phyloP scores from a whole-genome alignment of 2,797 vertebrate species.

The Streptopelia turtur region DNA sequence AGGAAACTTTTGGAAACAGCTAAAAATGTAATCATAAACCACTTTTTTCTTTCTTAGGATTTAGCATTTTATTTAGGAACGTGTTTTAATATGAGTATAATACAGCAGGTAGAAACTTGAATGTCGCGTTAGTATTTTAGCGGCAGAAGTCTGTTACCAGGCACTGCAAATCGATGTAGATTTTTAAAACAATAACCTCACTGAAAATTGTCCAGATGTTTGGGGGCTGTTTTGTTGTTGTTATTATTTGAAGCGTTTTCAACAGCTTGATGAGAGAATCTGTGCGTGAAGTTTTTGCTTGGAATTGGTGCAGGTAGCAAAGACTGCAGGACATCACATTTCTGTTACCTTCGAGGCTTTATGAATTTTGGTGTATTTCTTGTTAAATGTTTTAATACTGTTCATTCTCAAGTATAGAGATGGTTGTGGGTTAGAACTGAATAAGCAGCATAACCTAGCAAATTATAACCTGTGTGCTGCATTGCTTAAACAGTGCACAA shows the following conservation, averaged over 20 bases:
- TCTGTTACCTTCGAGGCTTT: background rate
- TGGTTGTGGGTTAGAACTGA: background rate
- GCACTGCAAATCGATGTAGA: background rate
- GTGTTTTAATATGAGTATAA: background rate
- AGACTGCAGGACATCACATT: background rate
- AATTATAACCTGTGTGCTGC: background rate
- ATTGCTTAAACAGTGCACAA: background rate
- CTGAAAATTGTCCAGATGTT: background rate
- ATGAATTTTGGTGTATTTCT: background rate
- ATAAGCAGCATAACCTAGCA: background rate
- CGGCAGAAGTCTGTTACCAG: background rate
- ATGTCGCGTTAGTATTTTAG: background rate
- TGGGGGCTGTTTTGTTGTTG: background rate
- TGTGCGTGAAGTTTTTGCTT: background rate
- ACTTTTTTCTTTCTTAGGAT: background rate
- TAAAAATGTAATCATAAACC: background rate
- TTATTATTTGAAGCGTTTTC: background rate
- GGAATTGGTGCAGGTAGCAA: background rate
- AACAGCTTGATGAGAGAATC: background rate
- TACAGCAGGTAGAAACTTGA: background rate
- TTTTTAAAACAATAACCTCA: background rate
- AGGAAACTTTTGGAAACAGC: background rate
- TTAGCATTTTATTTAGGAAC: background rate
- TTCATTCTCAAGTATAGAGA: background rate
- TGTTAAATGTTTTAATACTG: background rate